Conservation (phyloP, 2,113 vertebrate genomes). For the Hemichromis elongatus region DNA sequence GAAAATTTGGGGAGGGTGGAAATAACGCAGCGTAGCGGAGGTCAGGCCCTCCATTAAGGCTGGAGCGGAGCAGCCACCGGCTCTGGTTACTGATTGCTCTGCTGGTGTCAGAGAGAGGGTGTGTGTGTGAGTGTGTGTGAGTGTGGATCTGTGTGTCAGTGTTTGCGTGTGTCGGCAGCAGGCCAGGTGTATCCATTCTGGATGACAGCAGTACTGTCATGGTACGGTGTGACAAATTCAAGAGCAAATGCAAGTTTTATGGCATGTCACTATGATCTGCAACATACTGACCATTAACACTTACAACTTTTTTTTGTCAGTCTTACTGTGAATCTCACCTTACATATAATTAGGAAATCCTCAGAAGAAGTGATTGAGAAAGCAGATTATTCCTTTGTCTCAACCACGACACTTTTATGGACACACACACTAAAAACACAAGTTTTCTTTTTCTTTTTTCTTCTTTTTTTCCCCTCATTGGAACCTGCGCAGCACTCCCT, state of each 20-base stretch:
- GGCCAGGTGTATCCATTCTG: slow-evolving; percentile 25
- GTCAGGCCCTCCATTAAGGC: slow-evolving; percentile 72
- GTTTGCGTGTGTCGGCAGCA: neutral
- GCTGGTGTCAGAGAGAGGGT: neutral
- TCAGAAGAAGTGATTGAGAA: slow-evolving; percentile 11
- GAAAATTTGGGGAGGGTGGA: slow-evolving; percentile 61
- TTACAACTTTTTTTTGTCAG: slow-evolving; percentile 1
- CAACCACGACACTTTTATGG: neutral
- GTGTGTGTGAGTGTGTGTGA: neutral
- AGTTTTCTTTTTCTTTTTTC: neutral
- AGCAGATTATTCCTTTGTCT: slow-evolving; percentile 19
- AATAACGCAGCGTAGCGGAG: slow-evolving; percentile 62
- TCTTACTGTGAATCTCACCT: neutral
- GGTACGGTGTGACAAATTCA: neutral
- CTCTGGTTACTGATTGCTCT: slow-evolving; percentile 56
- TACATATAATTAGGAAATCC: slow-evolving; percentile 20
- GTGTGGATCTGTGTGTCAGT: neutral
- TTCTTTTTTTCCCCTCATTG: neutral
- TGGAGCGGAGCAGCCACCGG: slow-evolving; percentile 49
- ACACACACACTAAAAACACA: neutral
- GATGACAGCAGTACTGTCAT: slow-evolving; percentile 4
- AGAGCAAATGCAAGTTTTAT: slow-evolving; percentile 8
- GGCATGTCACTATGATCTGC: neutral
- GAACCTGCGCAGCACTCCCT: neutral
- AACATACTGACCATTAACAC: neutral